Evolutionary conservation across 1,140 invertebrate species (phyloP).

Genomic region (Drosophila obscura): DNA sequence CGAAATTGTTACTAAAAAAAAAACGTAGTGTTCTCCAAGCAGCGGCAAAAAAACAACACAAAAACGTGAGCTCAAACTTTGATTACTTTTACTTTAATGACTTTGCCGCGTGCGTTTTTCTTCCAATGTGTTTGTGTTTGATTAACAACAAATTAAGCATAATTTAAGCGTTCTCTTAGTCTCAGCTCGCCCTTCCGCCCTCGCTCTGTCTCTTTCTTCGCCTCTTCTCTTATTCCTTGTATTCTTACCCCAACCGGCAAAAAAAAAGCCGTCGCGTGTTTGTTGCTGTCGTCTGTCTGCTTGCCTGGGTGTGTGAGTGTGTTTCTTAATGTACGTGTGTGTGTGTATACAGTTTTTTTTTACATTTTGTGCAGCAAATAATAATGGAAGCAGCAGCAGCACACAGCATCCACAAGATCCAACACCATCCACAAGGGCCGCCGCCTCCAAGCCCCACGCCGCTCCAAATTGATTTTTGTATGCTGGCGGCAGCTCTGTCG

Average conservation of each 20-base stretch:
- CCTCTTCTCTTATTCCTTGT: conserved; percentile 39
- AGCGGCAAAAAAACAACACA: conserved; percentile 10
- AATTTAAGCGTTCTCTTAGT: conserved; percentile 59
- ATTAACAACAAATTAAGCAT: conserved; percentile 78
- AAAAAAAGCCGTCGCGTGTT: conserved; percentile 80
- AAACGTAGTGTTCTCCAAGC: conserved; percentile 11
- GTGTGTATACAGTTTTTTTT: conserved; percentile 63
- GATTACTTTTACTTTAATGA: conserved; percentile 33
- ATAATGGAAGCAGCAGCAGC: conserved; percentile 19
- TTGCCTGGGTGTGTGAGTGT: conserved; percentile 10
- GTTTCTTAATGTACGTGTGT: conserved; percentile 18
- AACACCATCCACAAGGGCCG: conserved; percentile 47
- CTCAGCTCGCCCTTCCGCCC: conserved; percentile 13
- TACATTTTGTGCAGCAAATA: conserved; percentile 48
- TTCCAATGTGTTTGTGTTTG: conserved; percentile 54
- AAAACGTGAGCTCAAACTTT: conserved; percentile 65
- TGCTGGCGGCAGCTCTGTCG: conserved; percentile 38
- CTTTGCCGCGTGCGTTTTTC: conserved; percentile 22
- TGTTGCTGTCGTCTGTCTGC: conserved; percentile 41
- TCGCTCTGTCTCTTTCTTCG: conserved; percentile 27
- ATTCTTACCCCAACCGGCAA: conserved; percentile 59
- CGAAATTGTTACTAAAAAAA: conserved; percentile 12
- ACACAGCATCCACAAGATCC: conserved; percentile 39
- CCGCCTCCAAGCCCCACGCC: conserved; percentile 24
- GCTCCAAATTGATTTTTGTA: conserved; percentile 75